Evolutionary conservation across 1,140 invertebrate genomes (phyloP).

Genomic region (Cataglyphis hispanica): DNA sequence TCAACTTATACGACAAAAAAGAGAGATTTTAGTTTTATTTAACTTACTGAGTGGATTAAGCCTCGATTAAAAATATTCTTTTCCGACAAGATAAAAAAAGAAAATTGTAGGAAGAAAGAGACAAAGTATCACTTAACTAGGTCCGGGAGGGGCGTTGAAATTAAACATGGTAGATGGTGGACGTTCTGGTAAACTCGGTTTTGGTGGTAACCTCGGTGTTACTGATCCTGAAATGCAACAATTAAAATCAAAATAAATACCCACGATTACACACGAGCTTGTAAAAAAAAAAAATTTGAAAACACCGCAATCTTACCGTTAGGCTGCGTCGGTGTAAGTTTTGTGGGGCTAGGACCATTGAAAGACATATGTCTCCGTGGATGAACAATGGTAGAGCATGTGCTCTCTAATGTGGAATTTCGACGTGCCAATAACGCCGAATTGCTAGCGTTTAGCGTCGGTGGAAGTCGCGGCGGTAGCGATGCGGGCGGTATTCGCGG

Average conservation of each 20-base stretch:
- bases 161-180: slow-evolving; percentile 85
- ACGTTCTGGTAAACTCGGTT: slow-evolving; percentile 83
- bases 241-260: not conserved
- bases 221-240: slow-evolving; percentile 79
- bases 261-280: not conserved
- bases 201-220: slow-evolving; percentile 85
- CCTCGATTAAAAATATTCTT: slow-evolving; percentile 68
- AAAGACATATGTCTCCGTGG: slow-evolving; percentile 84
- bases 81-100: slow-evolving; percentile 66
- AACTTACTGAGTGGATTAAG: slow-evolving; percentile 71
- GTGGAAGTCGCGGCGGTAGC: slow-evolving; percentile 84
- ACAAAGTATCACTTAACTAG: slow-evolving; percentile 80
- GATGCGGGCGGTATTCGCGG: slow-evolving; percentile 85
- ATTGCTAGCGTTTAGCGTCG: slow-evolving; percentile 79
- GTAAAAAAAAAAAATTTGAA: not conserved
- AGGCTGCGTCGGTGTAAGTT: slow-evolving; percentile 83
- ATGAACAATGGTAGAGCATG: slow-evolving; percentile 78
- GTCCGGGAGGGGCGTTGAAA: slow-evolving; percentile 83
- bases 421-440: slow-evolving; percentile 83
- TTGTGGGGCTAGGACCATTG: slow-evolving; percentile 84
- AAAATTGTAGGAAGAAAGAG: slow-evolving; percentile 12
- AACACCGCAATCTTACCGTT: slow-evolving; percentile 78
- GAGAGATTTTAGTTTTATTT: slow-evolving; percentile 37
- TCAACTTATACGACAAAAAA: not conserved
- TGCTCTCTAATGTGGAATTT: slow-evolving; percentile 84